phyloP scores from a whole-genome alignment of 2,888 invertebrate species.

The Seladonia tumulorum region DNA sequence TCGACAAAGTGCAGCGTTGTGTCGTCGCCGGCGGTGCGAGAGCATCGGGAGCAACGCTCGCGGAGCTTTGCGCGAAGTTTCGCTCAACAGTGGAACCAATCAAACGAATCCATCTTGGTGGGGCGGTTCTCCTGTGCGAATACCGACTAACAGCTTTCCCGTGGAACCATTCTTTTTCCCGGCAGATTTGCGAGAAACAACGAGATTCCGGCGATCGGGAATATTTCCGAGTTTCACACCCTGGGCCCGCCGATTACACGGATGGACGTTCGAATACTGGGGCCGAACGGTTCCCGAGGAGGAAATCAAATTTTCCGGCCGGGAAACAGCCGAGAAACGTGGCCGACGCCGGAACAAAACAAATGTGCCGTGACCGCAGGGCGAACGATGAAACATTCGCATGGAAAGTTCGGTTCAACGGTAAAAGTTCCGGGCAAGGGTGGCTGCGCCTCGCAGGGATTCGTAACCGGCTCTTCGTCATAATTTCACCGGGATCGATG shows the following conservation, averaged over 20 bases:
- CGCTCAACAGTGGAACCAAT: background rate
- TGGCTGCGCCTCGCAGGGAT: background rate
- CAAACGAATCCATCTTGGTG: background rate
- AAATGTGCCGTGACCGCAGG: slow-evolving; percentile 40
- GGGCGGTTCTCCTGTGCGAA: background rate
- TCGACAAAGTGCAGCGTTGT: slow-evolving; percentile 33
- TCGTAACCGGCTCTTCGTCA: slow-evolving; percentile 12
- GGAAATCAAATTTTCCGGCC: slow-evolving; percentile 43
- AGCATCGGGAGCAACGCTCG: background rate
- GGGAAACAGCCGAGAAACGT: slow-evolving; percentile 2
- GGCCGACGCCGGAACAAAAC: slow-evolving; percentile 2
- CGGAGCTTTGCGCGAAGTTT: slow-evolving; percentile 8
- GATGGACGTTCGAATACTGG: background rate
- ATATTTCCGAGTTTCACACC: background rate
- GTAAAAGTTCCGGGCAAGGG: background rate
- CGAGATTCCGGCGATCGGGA: background rate
- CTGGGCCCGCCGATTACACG: slow-evolving; percentile 24
- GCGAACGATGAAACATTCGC: slow-evolving; percentile 40
- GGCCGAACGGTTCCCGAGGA: background rate
- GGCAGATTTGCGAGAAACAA: background rate
- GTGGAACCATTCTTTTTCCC: background rate
- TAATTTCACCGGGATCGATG: slow-evolving; percentile 40
- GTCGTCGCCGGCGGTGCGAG: slow-evolving; percentile 26
- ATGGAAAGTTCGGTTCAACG: slow-evolving; percentile 28
- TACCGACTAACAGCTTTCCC: background rate